A percentile compares a stretch with the other conserved stretches of the same genome.
phyloP scores from a whole-genome alignment of 2,888 invertebrate species.

The Meteorus cinctellus region DNA sequence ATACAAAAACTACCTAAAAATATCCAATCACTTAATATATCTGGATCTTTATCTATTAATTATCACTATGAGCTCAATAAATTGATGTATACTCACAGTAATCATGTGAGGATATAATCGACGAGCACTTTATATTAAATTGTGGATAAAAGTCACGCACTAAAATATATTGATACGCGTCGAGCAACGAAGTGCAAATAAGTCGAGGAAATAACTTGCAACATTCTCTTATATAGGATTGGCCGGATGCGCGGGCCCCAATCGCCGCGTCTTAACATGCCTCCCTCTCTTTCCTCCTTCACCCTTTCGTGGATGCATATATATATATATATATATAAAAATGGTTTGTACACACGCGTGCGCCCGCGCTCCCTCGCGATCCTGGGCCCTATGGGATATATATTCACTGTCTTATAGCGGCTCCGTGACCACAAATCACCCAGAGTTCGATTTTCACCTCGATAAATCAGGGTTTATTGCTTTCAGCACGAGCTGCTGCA shows the following conservation, averaged over 20 bases:
- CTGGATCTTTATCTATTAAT: too few relatives aligned
- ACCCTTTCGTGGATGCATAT: constrained; percentile 11
- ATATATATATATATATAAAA: background rate
- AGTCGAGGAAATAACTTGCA: constrained; percentile 44
- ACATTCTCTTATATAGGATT: constrained; percentile 69
- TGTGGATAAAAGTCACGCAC: background rate
- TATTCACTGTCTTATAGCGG: constrained; percentile 44
- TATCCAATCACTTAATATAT: too few relatives aligned
- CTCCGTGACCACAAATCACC: constrained; percentile 67
- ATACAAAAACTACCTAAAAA: too few relatives aligned
- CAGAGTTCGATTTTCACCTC: constrained; percentile 67
- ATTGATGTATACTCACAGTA: background rate
- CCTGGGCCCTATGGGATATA: constrained; percentile 53
- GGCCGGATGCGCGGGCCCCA: constrained; percentile 50
- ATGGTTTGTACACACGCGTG: background rate
- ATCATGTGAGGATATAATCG: background rate
- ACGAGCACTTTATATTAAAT: background rate
- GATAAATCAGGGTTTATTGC: constrained; percentile 72
- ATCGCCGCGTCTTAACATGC: constrained; percentile 41
- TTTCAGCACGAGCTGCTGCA: constrained; percentile 53
- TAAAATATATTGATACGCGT: background rate
- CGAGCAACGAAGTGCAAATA: constrained; percentile 18
- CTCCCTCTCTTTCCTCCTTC: constrained; percentile 48
- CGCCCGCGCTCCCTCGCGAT: background rate
- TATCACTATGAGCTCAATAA: too few relatives aligned